phyloP scores from a whole-genome alignment of 1,140 invertebrate genomes.

The Psilanteris sp. region DNA sequence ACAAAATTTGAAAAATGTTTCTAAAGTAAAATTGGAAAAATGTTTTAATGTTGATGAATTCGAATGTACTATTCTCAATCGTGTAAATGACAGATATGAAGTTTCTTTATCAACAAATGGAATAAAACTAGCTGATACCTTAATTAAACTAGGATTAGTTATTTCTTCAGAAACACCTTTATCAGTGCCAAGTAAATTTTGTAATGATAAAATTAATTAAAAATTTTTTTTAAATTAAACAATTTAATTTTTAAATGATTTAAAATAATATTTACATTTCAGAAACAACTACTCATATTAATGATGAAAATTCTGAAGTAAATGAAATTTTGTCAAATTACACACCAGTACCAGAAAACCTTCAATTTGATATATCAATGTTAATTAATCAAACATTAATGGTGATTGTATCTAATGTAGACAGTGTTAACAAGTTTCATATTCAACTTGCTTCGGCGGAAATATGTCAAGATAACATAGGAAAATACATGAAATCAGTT shows the following conservation, averaged over 20 bases:
- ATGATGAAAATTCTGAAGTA: too few species aligned
- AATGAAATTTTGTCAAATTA: too few species aligned
- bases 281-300: too few species aligned
- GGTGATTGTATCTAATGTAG: slow-evolving; percentile 72
- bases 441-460: slow-evolving; percentile 73
- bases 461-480: slow-evolving; percentile 62
- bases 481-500: slow-evolving; percentile 67
- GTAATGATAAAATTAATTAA: too few species aligned
- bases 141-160: slow-evolving; percentile 78
- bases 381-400: slow-evolving; percentile 73
- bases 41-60: slow-evolving; percentile 82
- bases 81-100: slow-evolving; percentile 77
- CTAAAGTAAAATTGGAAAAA: slow-evolving; percentile 71
- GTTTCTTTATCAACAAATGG: slow-evolving; percentile 80
- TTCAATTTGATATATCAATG: slow-evolving; percentile 70
- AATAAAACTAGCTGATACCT: slow-evolving; percentile 70
- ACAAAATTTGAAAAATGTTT: neutral
- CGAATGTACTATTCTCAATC: slow-evolving; percentile 79
- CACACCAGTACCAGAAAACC: too few species aligned
- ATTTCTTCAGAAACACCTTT: slow-evolving; percentile 25
- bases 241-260: too few species aligned
- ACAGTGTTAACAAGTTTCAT: slow-evolving; percentile 72
- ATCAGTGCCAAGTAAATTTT: slow-evolving; percentile 54
- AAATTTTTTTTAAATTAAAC: too few species aligned
- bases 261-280: too few species aligned